Percentiles rank a stretch among this genome's conserved stretches.
These are phyloP conservation scores for Lottia scabra DNA, from an alignment of 2,888 invertebrate species.

Conservation along the genomic window DNA sequence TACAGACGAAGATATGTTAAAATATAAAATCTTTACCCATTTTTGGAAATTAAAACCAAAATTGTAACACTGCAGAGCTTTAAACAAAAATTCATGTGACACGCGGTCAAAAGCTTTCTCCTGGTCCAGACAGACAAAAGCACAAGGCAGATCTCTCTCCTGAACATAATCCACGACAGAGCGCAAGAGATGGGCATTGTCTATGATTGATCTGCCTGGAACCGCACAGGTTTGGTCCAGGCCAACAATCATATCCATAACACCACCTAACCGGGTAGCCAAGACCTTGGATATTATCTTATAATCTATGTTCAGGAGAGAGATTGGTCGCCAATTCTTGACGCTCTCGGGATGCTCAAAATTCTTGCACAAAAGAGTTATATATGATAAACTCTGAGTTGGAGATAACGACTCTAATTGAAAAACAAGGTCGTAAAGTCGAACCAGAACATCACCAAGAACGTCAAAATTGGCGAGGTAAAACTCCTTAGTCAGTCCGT, in stretches of 20 bases:
- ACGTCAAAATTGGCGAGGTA: slow-evolving; percentile 28
- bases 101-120: slow-evolving; percentile 45
- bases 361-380: slow-evolving; percentile 37
- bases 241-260: slow-evolving; percentile 35
- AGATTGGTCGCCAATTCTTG: slow-evolving; percentile 40
- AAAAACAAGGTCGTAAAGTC: slow-evolving; percentile 20
- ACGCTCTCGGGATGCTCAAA: slow-evolving; percentile 19
- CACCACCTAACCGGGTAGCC: slow-evolving; percentile 26
- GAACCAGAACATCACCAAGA: slow-evolving; percentile 20
- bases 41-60: too few species aligned
- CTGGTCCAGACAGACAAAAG: slow-evolving; percentile 39
- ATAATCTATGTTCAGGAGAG: slow-evolving; percentile 36
- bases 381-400: slow-evolving; percentile 19
- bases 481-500: slow-evolving; percentile 37
- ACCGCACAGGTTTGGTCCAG: slow-evolving; percentile 39
- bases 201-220: slow-evolving; percentile 37
- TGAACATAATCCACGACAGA: slow-evolving; percentile 35
- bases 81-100: slow-evolving; percentile 16
- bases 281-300: slow-evolving; percentile 39
- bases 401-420: slow-evolving; percentile 16
- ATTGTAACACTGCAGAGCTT: too few species aligned
- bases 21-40: too few species aligned
- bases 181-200: slow-evolving; percentile 36
- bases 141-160: slow-evolving; percentile 29
- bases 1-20: too few species aligned